Conservation (phyloP, 2,797 vertebrate genomes). For the Apodemus agrarius region DNA sequence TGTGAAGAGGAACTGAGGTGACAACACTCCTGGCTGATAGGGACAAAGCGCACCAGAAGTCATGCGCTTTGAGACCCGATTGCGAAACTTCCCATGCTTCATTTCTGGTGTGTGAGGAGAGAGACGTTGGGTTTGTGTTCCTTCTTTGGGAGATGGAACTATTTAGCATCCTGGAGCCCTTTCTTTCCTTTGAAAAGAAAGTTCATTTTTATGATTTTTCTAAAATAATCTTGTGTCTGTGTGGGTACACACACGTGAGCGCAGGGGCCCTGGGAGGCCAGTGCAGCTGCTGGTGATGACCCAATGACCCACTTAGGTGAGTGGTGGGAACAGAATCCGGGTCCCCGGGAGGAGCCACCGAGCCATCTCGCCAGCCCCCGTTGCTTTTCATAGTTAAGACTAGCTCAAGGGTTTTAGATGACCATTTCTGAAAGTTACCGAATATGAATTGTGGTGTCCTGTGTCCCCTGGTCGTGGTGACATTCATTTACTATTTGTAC, state of each 20-base stretch:
- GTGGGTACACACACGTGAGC: background rate
- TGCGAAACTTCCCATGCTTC: slow-evolving; percentile 13
- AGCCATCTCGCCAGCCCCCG: background rate
- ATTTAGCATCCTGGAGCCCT: background rate
- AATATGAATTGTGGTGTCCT: background rate
- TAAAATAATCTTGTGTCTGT: background rate
- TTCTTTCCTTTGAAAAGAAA: background rate
- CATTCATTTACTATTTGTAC: background rate
- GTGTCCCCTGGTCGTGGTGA: background rate
- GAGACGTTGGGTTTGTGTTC: background rate
- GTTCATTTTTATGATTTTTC: background rate
- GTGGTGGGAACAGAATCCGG: background rate
- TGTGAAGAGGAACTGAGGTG: slow-evolving; percentile 58
- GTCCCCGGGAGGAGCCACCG: background rate
- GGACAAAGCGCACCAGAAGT: slow-evolving; percentile 27
- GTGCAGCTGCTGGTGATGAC: background rate
- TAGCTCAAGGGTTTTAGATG: background rate
- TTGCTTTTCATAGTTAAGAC: background rate
- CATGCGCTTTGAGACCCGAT: background rate
- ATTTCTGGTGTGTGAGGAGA: background rate
- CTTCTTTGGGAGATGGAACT: background rate
- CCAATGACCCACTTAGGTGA: background rate
- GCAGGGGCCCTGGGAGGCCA: background rate
- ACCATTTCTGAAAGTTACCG: slow-evolving; percentile 4
- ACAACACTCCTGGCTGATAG: slow-evolving; percentile 44